Conservation (phyloP, 2,113 vertebrate species). For the Manacus vitellinus region DNA sequence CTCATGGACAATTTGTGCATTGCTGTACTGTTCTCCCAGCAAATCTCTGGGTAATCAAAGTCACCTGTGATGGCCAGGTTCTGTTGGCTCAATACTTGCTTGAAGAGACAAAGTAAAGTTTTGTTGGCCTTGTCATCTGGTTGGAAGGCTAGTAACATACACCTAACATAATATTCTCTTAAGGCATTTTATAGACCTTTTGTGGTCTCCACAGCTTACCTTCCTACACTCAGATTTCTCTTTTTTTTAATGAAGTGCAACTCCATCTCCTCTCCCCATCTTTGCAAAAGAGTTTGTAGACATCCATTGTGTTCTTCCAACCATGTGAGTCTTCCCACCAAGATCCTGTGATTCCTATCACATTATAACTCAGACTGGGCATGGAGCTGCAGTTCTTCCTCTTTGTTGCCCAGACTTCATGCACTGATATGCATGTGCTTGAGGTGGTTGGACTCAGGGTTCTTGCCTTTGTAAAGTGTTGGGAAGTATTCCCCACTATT, state of each 20-base stretch:
- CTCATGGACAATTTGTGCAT: background rate
- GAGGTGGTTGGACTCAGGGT: background rate
- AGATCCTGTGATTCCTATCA: background rate
- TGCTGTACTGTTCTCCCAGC: background rate
- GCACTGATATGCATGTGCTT: background rate
- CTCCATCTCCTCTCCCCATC: background rate
- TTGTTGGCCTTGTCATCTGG: rapidly evolving
- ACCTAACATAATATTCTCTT: background rate
- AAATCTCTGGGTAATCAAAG: background rate
- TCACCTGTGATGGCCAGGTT: background rate
- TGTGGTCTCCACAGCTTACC: background rate
- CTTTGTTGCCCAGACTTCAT: background rate
- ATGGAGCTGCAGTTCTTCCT: background rate
- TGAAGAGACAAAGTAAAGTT: background rate
- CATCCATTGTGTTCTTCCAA: background rate
- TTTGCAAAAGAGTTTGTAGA: background rate
- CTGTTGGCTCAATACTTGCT: background rate
- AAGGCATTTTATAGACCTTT: background rate
- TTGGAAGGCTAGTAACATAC: background rate
- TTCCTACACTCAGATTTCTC: background rate
- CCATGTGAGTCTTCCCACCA: background rate
- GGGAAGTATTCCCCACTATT: background rate
- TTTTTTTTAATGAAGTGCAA: background rate
- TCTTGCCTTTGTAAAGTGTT: background rate
- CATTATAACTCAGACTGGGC: background rate